These are phyloP conservation scores for Ifrita kowaldi DNA, from an alignment of 2,113 vertebrate genomes.

Conservation along the genomic window DNA sequence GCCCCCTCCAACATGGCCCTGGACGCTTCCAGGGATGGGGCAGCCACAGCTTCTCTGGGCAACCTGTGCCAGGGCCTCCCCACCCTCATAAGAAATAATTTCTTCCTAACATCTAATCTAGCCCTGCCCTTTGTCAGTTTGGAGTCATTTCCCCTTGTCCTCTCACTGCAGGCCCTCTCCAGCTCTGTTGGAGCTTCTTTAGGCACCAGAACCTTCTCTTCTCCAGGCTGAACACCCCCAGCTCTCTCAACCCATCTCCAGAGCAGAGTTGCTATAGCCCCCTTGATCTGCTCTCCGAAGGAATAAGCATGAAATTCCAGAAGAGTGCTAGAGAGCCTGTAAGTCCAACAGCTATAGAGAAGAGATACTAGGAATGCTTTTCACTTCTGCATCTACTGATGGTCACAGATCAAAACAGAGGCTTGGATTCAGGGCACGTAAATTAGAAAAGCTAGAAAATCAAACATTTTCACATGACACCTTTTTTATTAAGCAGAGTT, in stretches of 20 bases:
- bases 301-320: background rate
- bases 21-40: background rate
- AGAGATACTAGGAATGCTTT: background rate
- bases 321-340: background rate
- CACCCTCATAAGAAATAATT: background rate
- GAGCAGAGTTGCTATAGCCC: rapidly evolving
- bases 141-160: background rate
- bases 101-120: background rate
- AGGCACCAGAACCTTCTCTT: no score
- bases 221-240: background rate
- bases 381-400: background rate
- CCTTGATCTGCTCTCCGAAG: background rate
- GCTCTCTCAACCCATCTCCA: background rate
- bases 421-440: rapidly evolving
- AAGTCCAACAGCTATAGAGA: background rate
- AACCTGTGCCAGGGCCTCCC: rapidly evolving
- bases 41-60: background rate
- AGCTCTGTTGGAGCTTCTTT: background rate
- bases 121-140: no score
- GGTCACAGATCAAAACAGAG: background rate
- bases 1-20: rapidly evolving
- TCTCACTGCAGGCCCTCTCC: background rate
- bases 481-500: background rate
- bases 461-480: background rate
- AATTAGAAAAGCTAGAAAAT: background rate